Base-by-base conservation (phyloP, 2,888 invertebrate species). In the Chorisops tibialis region DNA sequence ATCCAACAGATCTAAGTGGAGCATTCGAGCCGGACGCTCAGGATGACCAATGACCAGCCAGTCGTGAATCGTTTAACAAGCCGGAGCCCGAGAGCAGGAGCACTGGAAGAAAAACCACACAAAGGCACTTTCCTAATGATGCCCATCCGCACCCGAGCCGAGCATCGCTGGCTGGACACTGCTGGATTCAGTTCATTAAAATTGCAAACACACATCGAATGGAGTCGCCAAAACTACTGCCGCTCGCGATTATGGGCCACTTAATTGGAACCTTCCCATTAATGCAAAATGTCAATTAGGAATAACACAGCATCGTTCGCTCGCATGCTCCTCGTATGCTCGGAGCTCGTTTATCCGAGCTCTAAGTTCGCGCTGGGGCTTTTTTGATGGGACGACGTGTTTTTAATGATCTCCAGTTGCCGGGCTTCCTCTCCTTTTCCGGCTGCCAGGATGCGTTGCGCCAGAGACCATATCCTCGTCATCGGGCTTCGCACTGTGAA, bases 211-310 rank as follows among this genome's bases (percentile, higher is more conserved):
- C 66, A 69, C 50, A 50, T 37, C 30, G 43, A 41, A 38, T 19
- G 22, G 39, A 60, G 60, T 60, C 30, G 41, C 60, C 60, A 30
- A 60, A 60, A 60, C 49, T 50, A 50, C 49, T 43, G 35, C 21
- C 51, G 37, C 59, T 39, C 59, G 56, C 63, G 65, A 66, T 63
- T 66, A 66, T 64, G 64, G 61, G 37, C 65, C 65, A 65, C 68
- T 69, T 69, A 68, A 69, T 69, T 69, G 69, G 69, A 68, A 68
- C 65, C 66, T 68, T 63, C 61, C 65, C 64, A 67, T 67, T 65
- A 68, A 68, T 68, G 68, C 67, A 68, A 68, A 69, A 68, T 68
- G 68, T 68, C 69, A 69, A 69, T 69, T 69, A 69, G 68, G 67
- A 67, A 67, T 67, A 69, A 69, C 68, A 68, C 68, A 68, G 68